Evolutionary conservation across 1,140 invertebrate species (phyloP).

Genomic region (Andrena cerasifolii): DNA sequence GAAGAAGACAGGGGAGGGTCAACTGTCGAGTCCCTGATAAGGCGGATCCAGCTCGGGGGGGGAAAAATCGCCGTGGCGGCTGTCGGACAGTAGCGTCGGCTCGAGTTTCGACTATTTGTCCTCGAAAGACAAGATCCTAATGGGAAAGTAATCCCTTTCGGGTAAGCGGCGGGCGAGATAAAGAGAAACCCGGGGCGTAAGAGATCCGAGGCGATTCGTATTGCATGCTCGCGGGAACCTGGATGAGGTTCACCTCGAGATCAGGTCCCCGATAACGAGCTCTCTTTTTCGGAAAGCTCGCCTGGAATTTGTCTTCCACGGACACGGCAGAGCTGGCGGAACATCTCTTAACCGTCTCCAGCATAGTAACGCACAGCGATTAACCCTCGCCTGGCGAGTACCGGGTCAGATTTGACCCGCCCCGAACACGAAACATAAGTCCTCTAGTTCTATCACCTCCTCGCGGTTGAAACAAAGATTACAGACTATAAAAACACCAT

Average conservation of each 20-base stretch:
- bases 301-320: constrained; percentile 61
- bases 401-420: no score
- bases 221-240: constrained; percentile 51
- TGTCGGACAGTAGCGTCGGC: constrained; percentile 41
- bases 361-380: not conserved
- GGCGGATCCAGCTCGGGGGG: constrained; percentile 21
- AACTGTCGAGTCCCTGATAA: constrained; percentile 45
- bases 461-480: no score
- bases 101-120: constrained; percentile 73
- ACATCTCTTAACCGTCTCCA: not conserved
- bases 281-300: constrained; percentile 55
- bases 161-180: constrained; percentile 66
- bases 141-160: constrained; percentile 75
- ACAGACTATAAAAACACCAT: no score
- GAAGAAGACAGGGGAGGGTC: not conserved
- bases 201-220: constrained; percentile 55
- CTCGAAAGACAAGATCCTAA: constrained; percentile 75
- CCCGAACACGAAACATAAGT: no score
- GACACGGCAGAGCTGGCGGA: not conserved
- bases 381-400: no score
- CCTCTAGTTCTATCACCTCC: no score
- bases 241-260: constrained; percentile 51
- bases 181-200: constrained; percentile 29
- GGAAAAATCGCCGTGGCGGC: constrained; percentile 52
- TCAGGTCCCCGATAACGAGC: constrained; percentile 67